These are phyloP conservation scores for Trichogramma evanescens DNA, from an alignment of 2,888 invertebrate species.

Conservation along the genomic window DNA sequence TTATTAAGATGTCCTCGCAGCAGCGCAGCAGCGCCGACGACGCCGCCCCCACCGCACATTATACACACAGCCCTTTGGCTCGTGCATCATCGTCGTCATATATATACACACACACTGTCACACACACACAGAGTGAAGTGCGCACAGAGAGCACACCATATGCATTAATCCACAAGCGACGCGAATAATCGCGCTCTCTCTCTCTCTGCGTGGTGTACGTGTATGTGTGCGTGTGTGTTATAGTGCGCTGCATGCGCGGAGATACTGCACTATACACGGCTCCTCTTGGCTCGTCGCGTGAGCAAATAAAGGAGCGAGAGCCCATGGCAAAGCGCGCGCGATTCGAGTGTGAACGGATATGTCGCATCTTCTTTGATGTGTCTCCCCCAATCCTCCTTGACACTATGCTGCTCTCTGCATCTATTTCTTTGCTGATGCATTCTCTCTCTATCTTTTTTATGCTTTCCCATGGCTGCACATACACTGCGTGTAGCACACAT, in stretches of 20 bases:
- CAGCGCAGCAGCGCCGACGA: constrained; percentile 28
- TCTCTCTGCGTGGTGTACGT: not conserved
- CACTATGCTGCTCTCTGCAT: constrained; percentile 12
- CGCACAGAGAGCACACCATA: constrained; percentile 3
- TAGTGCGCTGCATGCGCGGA: too few species aligned
- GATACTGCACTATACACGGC: too few species aligned
- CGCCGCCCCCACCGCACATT: constrained; percentile 27
- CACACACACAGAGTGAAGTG: not conserved
- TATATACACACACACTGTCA: constrained; percentile 9
- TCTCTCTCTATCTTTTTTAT: constrained; percentile 22
- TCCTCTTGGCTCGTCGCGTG: not conserved
- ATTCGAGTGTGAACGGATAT: constrained; percentile 45
- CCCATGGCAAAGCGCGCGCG: constrained; percentile 27
- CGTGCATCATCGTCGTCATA: constrained; percentile 4
- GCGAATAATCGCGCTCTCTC: constrained; percentile 13
- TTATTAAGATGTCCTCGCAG: constrained; percentile 40
- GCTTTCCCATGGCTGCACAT: not conserved
- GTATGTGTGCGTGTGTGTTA: too few species aligned
- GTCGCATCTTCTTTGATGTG: constrained; percentile 43
- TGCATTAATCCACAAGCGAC: constrained; percentile 17
- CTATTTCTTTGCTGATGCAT: not conserved
- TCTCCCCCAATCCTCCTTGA: constrained; percentile 24
- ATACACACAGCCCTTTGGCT: constrained; percentile 25
- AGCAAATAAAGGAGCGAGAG: constrained; percentile 26
- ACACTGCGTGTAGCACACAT: not conserved